Conservation (phyloP, 2,888 invertebrate species). For the Hydriomena furcata region DNA sequence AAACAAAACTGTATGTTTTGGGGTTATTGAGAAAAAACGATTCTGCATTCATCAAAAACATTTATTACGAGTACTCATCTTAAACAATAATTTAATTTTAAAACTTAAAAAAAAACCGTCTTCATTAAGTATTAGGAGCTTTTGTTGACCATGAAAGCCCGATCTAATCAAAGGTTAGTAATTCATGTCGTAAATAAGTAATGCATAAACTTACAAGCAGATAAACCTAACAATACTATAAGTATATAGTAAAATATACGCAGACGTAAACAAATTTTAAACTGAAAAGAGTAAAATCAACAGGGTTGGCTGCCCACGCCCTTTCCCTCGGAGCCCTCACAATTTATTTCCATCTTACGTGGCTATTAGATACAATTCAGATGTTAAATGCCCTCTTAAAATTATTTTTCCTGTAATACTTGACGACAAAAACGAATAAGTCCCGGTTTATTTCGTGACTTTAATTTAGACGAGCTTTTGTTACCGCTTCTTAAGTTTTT, state of each 20-base stretch:
- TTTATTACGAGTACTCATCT: too few relatives aligned
- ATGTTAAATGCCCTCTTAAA: constrained; percentile 27
- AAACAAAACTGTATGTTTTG: too few relatives aligned
- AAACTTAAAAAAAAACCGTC: too few relatives aligned
- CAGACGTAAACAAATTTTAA: constrained; percentile 7
- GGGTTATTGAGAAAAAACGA: too few relatives aligned
- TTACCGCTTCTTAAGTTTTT: constrained; percentile 32
- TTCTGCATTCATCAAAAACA: too few relatives aligned
- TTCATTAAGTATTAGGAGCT: too few relatives aligned
- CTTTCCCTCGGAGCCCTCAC: constrained; percentile 14
- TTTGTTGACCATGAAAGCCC: too few relatives aligned
- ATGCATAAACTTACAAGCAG: too few relatives aligned
- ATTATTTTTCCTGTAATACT: constrained; percentile 27
- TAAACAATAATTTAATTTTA: too few relatives aligned
- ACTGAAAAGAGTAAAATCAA: constrained; percentile 10
- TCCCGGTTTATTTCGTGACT: constrained; percentile 43
- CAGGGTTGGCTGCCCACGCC: constrained; percentile 16
- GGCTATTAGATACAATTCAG: constrained; percentile 26
- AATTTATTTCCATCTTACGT: constrained; percentile 30
- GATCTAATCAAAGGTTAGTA: too few relatives aligned
- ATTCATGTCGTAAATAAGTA: too few relatives aligned
- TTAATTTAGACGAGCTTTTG: constrained; percentile 43
- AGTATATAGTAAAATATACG: too few relatives aligned
- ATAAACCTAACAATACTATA: neutral
- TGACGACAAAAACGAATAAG: constrained; percentile 33